Evolutionary conservation across 1,140 invertebrate genomes (phyloP).

Genomic region (Papilio glaucus): DNA sequence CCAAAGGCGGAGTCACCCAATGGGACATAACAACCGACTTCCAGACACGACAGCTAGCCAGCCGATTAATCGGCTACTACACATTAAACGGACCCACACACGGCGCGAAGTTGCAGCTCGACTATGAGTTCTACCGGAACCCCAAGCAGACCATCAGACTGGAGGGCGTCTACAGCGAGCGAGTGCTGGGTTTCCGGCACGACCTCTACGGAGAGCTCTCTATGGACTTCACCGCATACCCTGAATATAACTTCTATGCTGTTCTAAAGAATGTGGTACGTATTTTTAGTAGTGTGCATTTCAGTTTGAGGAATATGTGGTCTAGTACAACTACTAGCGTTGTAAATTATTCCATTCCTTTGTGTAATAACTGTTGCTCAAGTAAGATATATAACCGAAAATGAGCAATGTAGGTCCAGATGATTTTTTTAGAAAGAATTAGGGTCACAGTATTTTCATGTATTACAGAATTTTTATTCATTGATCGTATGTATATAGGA

Average conservation of each 20-base stretch:
- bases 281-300: no score
- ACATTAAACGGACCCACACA: slow-evolving; percentile 82
- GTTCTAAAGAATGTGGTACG: slow-evolving; percentile 86
- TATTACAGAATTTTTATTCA: no score
- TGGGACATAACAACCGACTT: slow-evolving; percentile 88
- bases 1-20: slow-evolving; percentile 88
- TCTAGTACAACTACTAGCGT: no score
- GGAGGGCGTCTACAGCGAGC: slow-evolving; percentile 86
- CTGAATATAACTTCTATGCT: slow-evolving; percentile 89
- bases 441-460: no score
- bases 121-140: slow-evolving; percentile 87
- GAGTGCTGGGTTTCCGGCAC: slow-evolving; percentile 83
- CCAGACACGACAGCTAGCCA: slow-evolving; percentile 87
- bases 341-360: no score
- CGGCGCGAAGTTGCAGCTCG: slow-evolving; percentile 85
- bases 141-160: slow-evolving; percentile 88
- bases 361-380: no score
- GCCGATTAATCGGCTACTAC: slow-evolving; percentile 87
- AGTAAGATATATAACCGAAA: no score
- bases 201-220: slow-evolving; percentile 86
- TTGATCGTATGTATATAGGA: no score
- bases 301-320: no score
- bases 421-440: no score
- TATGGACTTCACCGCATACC: slow-evolving; percentile 89
- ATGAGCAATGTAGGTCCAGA: no score